A percentile compares a stretch with the other conserved stretches of the same genome.
Conservation (phyloP, 1,140 invertebrate genomes). For the Mercenaria mercenaria region DNA sequence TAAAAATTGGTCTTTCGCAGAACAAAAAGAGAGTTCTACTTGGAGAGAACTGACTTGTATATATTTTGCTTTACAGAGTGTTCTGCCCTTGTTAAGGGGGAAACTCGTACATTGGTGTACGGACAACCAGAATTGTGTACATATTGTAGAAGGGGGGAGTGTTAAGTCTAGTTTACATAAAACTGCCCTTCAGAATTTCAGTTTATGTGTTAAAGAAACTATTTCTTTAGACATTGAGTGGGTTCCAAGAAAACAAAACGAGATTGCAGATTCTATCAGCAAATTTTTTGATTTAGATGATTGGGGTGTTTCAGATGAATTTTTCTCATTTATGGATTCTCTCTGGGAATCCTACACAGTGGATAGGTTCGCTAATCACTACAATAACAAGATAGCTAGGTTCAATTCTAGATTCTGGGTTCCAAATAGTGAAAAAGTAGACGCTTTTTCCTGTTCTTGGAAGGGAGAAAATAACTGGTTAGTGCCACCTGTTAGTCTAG, state of each 20-base stretch:
- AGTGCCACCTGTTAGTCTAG: conserved; percentile 21
- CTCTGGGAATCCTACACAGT: neutral
- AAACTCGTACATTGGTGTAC: neutral
- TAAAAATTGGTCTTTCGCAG: conserved; percentile 45
- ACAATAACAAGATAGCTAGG: conserved; percentile 10
- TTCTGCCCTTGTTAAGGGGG: neutral
- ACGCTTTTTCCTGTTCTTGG: conserved; percentile 52
- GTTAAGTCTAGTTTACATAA: conserved; percentile 5
- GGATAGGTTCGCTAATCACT: conserved; percentile 40
- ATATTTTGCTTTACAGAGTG: conserved; percentile 12
- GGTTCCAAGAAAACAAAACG: conserved; percentile 29
- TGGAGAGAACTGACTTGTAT: neutral
- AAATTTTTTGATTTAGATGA: conserved; percentile 29
- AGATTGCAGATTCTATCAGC: conserved; percentile 6
- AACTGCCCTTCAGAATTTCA: conserved; percentile 35
- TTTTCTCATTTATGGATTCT: conserved; percentile 27
- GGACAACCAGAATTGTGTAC: neutral
- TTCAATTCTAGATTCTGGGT: conserved; percentile 44
- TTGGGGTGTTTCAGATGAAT: neutral
- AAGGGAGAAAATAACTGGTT: conserved; percentile 46
- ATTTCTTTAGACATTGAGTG: conserved; percentile 31
- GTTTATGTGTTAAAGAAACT: neutral
- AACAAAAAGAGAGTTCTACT: neutral
- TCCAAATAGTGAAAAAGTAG: conserved; percentile 41
- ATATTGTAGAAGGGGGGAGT: conserved; percentile 7